Conservation (phyloP, 1,140 invertebrate genomes). For the Drosophila guanche region DNA sequence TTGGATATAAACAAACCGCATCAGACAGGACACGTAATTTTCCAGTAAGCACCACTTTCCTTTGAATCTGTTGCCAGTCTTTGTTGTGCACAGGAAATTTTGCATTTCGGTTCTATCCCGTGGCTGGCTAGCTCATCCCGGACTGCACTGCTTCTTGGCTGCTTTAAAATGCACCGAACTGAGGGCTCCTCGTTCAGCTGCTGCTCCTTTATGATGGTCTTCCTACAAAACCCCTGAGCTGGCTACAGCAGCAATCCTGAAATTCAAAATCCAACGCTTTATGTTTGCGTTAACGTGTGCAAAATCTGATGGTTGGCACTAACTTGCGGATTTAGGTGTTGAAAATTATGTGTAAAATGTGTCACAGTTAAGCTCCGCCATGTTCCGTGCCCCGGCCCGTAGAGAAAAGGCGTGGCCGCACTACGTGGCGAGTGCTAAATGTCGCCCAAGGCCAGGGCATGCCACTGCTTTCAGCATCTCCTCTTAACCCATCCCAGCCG, state of each 20-base stretch:
- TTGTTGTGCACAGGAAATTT: conserved; percentile 49
- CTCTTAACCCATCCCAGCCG: neutral
- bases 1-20: neutral
- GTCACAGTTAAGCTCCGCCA: conserved; percentile 75
- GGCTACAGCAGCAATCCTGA: conserved; percentile 35
- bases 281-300: conserved; percentile 79
- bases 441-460: conserved; percentile 63
- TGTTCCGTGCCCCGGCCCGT: conserved; percentile 31
- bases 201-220: conserved; percentile 4
- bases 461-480: neutral
- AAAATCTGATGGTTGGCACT: conserved; percentile 79
- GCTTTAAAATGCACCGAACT: conserved; percentile 59
- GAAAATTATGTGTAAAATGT: conserved; percentile 82
- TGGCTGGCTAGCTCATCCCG: neutral
- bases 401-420: conserved; percentile 24
- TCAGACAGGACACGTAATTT: conserved; percentile 2
- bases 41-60: conserved; percentile 4
- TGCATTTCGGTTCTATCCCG: conserved; percentile 37
- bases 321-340: conserved; percentile 81
- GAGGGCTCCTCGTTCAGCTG: conserved; percentile 8
- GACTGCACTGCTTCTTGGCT: neutral
- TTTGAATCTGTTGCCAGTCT: conserved; percentile 13
- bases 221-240: neutral
- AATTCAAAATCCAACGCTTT: conserved; percentile 72
- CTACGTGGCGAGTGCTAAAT: conserved; percentile 67